Evolutionary conservation across 2,888 invertebrate genomes (phyloP), one percentile per base, ranked within the genome.

Genomic region (Lasioglossum morio): DNA sequence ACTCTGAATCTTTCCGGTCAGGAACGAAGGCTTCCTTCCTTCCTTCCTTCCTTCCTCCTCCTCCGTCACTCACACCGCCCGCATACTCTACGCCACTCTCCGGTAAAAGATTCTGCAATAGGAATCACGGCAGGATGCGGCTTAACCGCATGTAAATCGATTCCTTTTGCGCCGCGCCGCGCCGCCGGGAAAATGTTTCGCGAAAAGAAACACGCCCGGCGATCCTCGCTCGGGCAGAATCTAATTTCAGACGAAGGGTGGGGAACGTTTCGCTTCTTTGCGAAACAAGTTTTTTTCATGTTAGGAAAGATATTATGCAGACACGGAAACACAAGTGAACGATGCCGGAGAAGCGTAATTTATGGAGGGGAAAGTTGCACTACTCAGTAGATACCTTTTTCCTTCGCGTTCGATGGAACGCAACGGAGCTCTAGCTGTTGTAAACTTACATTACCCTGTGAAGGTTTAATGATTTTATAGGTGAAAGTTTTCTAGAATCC

Each of bases 81-180:
- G 40, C 40, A 40, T 40, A 40, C 40, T 40, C 12, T n/a, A 10
- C n/a, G 3, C 10, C 23, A 53, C 23, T 53, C 53, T 23, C 14
- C 14, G 60, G 27, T 30, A 30, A 63, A 63, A 63, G 60, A 63
- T 30, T 30, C 60, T 14, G 60, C 60, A 60, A 60, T 60, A 30
- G 16, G 60, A 63, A 63, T 63, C 60, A 30, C 60, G n/a, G 60
- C 60, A 16, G 27, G 30, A 27, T 30, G 60, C 60, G 60, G 60
- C 60, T 66, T 34, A 66, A 66, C 66, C 66, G 66, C 66, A 34
- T 66, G 66, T 66, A 34, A 66, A 66, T 66, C 66, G 66, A 66
- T 34, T 66, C 66, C 66, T 19, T 23, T 34, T 34, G 53, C 53
- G 23, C 16, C 30, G 53, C 53, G 23, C 16, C 30, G 5, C 60